Base-by-base conservation (phyloP, 2,113 vertebrate species). In the Platysternon megacephalum region DNA sequence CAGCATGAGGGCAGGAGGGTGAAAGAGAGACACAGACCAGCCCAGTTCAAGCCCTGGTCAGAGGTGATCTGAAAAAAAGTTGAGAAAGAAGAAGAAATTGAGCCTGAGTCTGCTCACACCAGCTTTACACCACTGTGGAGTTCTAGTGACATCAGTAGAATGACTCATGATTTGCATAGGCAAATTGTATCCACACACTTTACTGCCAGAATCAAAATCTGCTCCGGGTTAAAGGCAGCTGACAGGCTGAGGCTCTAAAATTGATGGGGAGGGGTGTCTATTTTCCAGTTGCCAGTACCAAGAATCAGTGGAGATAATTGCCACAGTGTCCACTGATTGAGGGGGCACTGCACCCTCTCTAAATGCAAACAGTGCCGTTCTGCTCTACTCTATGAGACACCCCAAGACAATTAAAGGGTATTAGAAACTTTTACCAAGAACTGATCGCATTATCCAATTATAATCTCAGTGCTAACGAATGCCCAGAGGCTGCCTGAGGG, bases 11-110 rank as follows among this genome's bases (percentile, higher is more conserved):
- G 17, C 14, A 22, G 79, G 12, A 2, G 26, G 74, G n/a, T 39
- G 46, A 68, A 58, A 39, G 56, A 26, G 17, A 0, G 1, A 3
- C 3, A 42, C 29, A 42, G 12, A 0, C 17, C 24, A 26, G 72
- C 24, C 42, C 24, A 26, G 6, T 44, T 76, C 72, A 76, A 76
- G 12, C 42, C 0, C 6, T 1, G 13, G 12, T 35, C 32, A 35
- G 1, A 2, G 32, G 19, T 46, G 74, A 29, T 1, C 29, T 24
- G 5, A 5, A 17, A 1, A n/a, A 58, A 12, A 2, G 7, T 6
- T 12, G 42, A 26, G 42, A 65, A 13, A 74, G 53, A 16, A 5
- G 29, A 22, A 5, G 72, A 39, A 29, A 8, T 35, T 42, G 42
- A 44, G 0, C 5, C 42, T 28, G 4, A n/a, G 65, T 65, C 48